Evolutionary conservation across 2,888 invertebrate genomes (phyloP), one percentile per base, ranked within the genome.

Genomic region (Nesidiocoris tenuis): DNA sequence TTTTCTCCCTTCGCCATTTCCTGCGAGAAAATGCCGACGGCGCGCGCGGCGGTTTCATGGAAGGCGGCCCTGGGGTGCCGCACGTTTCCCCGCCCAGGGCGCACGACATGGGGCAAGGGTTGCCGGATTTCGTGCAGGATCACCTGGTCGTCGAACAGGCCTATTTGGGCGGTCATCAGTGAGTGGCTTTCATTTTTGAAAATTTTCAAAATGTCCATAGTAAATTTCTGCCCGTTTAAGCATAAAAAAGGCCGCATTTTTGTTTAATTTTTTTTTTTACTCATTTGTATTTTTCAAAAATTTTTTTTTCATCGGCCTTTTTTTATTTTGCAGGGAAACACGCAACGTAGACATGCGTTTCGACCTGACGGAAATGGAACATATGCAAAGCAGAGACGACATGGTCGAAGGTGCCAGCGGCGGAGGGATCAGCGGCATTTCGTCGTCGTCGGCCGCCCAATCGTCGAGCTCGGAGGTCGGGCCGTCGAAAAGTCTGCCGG

Each of bases 91-190:
- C 80, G n/a, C 70, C 78, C 0, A 79, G 80, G 12, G 74, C 78
- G n/a, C 76, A 80, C 12, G 81, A 82, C 64, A 77, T 81, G 65
- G 78, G 81, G n/a, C 81, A 81, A 23, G 80, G 79, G 3, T 78
- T 82, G 18, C 94, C 94, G 0, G 94, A 94, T 83, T 94, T 94
- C 84, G 94, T 95, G 70, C 94, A 94, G 83, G 94, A 94, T 84
- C 94, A 94, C 84, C 87, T 94, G 83, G 87, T 93, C 80, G 90
- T 94, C 56, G 92, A 92, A 82, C 91, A 93, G 81, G 89, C 90
- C 78, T 91, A 90, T 83, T 85, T 90, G 7, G 61, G 61, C 22
- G 57, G 59, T 1, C 70, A 70, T 24, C 23, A 12, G 70, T 70
- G 23, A 70, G 70, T 68, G 1, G 0, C 1, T 66, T 65, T 21